Base-by-base conservation (phyloP, 1,140 invertebrate species). In the Armadillidium nasatum region DNA sequence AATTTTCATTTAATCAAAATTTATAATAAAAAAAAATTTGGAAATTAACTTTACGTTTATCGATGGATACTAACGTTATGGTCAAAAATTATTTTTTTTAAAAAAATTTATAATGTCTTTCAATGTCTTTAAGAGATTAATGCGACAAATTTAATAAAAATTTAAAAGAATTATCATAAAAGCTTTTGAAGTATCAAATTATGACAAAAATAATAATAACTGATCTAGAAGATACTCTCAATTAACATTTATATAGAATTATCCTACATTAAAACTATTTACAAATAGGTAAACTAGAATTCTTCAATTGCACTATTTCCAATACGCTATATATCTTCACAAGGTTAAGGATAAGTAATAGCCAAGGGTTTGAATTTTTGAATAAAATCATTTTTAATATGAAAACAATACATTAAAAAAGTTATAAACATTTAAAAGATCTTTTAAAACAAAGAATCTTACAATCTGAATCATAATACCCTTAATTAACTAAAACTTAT, bases 241-340 rank as follows among this genome's bases (percentile, higher is more conserved):
- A 10, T 50, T 10, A 9, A 50, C 46, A 50, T 15, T 15, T 15
- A 50, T 9, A 50, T 15, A 10, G 15, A 50, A 15, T 50, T 15
- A 50, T 9, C 46, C 15, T 10, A 50, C 46, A 50, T 15, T 50
- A 50, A 9, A 50, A 10, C 9, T 13, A 60, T 15, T 19, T 15
- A 15, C 19, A 60, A 60, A 15, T 15, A 60, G 1, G 0, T 7
- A 60, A 15, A 60, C 50, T 4, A 60, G 11, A 50, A 4, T 13
- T 60, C 6, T 3, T 6, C 33, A 60, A 19, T 15, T 15, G 19
- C 50, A 2, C 19, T 4, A 60, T 19, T 13, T 19, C 50, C 2
- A 60, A 60, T 60, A 19, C 50, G 50, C 50, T 60, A 60, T 60
- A 60, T 60, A 60, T 60, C 50, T 60, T 60, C 50, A 60, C 19